Evolutionary conservation across 2,113 vertebrate species (phyloP), one percentile per base, ranked within the genome.

Genomic region (Ictidomys tridecemlineatus): DNA sequence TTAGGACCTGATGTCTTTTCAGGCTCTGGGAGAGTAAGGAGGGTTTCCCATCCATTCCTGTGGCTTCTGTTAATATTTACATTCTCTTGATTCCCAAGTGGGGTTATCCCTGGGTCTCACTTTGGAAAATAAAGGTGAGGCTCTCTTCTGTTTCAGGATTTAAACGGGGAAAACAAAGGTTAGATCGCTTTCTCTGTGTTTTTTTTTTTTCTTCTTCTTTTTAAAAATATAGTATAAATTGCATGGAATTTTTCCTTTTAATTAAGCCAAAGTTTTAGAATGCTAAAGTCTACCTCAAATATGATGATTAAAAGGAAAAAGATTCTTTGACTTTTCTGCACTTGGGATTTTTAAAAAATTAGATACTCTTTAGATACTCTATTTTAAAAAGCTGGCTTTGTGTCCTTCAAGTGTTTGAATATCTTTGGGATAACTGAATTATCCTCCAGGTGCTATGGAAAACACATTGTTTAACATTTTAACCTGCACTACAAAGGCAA

Each of bases 181-280:
- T 58, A 48, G 56, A 12, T 18, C 67, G 83, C 34, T 77, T 24
- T 58, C 5, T 77, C n/a, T 89, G n/a, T 9, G 0, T 51, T 80
- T 89, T 26, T 32, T 94, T 9, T 0, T 3, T 39, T 39, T 39
- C 39, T 51, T 39, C 39, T 51, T 76, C 84, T 34, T 70, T 61
- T 18, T 76, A 13, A 85, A 56, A 58, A 83, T 42, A 28, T 32
- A 65, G 9, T 77, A 48, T 86, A 86, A 89, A 85, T 24, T 73
- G 87, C 42, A 83, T 37, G 16, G 30, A 83, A 79, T 53, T 69
- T 97, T 53, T 72, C 56, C 63, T 45, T 82, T 8, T 82, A 18
- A 95, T 73, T 80, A 69, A 95, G 53, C 53, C 51, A 79, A 74
- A 61, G 32, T 53, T 97, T 95, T 77, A 20, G 32, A 96, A 88